Evolutionary conservation across 2,888 invertebrate genomes (phyloP), one percentile per base, ranked within the genome.

Genomic region (Chrysopilus asiliformis): DNA sequence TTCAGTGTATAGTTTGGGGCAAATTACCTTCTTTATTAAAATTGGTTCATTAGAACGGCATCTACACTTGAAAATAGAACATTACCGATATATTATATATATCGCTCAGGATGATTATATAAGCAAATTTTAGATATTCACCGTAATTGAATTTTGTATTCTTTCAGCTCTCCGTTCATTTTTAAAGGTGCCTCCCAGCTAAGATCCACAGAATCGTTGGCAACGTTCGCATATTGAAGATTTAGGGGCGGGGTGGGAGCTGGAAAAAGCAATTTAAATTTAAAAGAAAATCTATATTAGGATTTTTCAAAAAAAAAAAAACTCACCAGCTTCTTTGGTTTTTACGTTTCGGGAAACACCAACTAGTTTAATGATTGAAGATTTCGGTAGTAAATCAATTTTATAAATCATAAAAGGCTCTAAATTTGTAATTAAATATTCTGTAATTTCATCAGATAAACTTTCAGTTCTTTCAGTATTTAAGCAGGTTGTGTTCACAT

Each of bases 131-230:
- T n/a, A n/a, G n/a, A n/a, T n/a, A n/a, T n/a, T n/a, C n/a, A n/a
- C n/a, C n/a, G n/a, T n/a, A n/a, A n/a, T n/a, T 12, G 9, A 16
- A 34, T 12, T 27, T 27, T 34, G 14, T 34, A 34, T 14, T 34
- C 17, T 1, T 27, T 17, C 10, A 34, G 12, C 10, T 12, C 13
- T 15, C 34, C 34, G 14, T 90, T 90, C 49, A 71, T 70, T 15
- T 69, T 65, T 2, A 61, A 50, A 2, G 90, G 89, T 24, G 76
- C 71, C 46, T 71, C 60, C 85, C 63, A 63, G 2, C 75, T 76
- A 6, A 80, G 51, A 10, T 56, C 53, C 26, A 74, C 67, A 2
- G 74, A 70, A 19, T 70, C 67, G 47, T 76, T 76, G 1, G 74
- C 72, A 3, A 75, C 58, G 34, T 70, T 60, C 0, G 53, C 54